Percentiles rank a stretch among this genome's conserved stretches.
Evolutionary conservation across 2,888 invertebrate genomes (phyloP).

Genomic region (Rhagophthalmus giganteus): DNA sequence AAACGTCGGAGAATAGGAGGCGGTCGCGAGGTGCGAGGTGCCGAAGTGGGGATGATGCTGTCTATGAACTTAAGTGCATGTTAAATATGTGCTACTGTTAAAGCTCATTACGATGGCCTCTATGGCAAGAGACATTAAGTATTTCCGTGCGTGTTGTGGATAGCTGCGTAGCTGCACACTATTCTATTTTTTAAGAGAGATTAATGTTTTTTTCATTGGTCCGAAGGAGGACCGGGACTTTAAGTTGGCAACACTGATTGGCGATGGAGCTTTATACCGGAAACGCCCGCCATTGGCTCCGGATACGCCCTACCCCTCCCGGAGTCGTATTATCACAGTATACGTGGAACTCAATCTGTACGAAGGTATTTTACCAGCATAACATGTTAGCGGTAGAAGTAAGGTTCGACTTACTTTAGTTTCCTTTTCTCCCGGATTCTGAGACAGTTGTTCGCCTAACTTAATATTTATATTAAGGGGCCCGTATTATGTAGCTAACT

Average conservation of each 20-base stretch:
- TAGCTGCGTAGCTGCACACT: conserved; percentile 52
- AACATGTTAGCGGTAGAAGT: conserved; percentile 55
- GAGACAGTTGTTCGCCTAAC: conserved; percentile 1
- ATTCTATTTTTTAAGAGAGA: conserved; percentile 58
- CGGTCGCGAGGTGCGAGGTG: conserved; percentile 49
- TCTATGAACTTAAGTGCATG: conserved; percentile 56
- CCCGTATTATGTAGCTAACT: no score
- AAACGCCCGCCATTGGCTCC: conserved; percentile 51
- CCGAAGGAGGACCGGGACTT: conserved; percentile 52
- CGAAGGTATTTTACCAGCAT: conserved; percentile 56
- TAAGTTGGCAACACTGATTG: conserved; percentile 48
- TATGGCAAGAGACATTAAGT: conserved; percentile 52
- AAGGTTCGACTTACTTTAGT: conserved; percentile 43
- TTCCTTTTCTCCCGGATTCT: background rate
- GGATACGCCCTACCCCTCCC: conserved; percentile 50
- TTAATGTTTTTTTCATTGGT: conserved; percentile 60
- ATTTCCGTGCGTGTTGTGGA: conserved; percentile 48
- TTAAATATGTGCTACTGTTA: conserved; percentile 57
- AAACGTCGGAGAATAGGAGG: conserved; percentile 44
- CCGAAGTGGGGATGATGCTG: conserved; percentile 47
- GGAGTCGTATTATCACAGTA: conserved; percentile 52
- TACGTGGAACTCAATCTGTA: conserved; percentile 56
- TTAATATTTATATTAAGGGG: background rate
- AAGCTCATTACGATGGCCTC: conserved; percentile 55
- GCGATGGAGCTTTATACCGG: conserved; percentile 46